Base-by-base conservation (phyloP, 92 coral and sea anemone genomes). In the Actinernus sp. region DNA sequence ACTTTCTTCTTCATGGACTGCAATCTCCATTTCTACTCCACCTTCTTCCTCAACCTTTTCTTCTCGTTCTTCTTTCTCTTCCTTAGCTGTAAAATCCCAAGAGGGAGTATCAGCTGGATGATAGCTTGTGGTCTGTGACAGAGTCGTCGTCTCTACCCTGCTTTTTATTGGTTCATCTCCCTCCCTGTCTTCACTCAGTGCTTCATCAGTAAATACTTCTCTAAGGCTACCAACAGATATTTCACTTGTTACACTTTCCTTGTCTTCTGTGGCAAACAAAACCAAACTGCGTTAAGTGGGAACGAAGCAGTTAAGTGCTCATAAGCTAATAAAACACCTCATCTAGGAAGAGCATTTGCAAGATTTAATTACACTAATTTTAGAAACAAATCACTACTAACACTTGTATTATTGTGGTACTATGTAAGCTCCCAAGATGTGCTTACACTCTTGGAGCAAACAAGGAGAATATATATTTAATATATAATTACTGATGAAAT, bases 121-220 rank as follows among this genome's bases (percentile, higher is more conserved):
- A 63, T 16, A 55, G 43, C 48, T 84, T 4, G 55, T 41, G 18
- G 51, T 71, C 40, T 84, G 59, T 17, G 72, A 38, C n/a, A 70
- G 31, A 39, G 72, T 71, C 10, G 31, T 49, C 1, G 74, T 39
- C 22, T 84, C 81, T 28, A 45, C 63, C n/a, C 66, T 69, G 29
- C 79, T 56, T 31, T 43, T 43, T 0, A 41, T 2, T 2, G 29
- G 9, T 17, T 47, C 64, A 13, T 59, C 81, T 31, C 54, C 79
- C 7, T 71, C 79, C 4, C 70, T 81, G 3, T 57, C 78, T 19
- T 66, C 72, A 13, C 33, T 46, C 16, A 49, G 3, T 39, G 58
- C 53, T 31, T 70, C 56, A 16, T 56, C 88, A 37, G 64, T 36
- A n/a, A 36, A 43, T 20, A 45, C 38, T 55, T 68, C 31, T 63